These are phyloP conservation scores for Dendroctonus ponderosae DNA, from an alignment of 1,140 invertebrate species.

Conservation along the genomic window DNA sequence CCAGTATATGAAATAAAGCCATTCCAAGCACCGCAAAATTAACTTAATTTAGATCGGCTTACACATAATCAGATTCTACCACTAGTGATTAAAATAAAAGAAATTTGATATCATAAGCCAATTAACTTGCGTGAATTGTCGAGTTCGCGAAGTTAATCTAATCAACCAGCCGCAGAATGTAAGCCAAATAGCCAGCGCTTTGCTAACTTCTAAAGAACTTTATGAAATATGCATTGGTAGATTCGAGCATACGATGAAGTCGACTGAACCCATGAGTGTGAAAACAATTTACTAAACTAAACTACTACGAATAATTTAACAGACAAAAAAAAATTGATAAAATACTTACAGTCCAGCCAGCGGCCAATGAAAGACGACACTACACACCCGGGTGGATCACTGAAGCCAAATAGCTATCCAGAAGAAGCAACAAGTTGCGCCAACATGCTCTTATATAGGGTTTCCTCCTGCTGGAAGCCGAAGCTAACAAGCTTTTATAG, in stretches of 20 bases:
- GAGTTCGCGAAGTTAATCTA: too few relatives aligned
- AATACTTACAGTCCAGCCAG: not conserved
- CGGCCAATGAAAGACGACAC: not conserved
- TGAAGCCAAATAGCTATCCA: slow-evolving; percentile 45
- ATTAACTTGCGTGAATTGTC: not conserved
- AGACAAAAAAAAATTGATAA: not conserved
- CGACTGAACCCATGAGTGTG: too few relatives aligned
- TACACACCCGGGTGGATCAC: slow-evolving; percentile 37
- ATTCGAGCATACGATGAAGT: too few relatives aligned
- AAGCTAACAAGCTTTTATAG: slow-evolving; percentile 19
- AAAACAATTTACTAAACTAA: not conserved
- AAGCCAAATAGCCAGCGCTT: too few relatives aligned
- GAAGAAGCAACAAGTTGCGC: slow-evolving; percentile 46
- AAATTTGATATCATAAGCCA: not conserved
- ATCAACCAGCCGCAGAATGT: too few relatives aligned
- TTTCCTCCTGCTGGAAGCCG: slow-evolving; percentile 40
- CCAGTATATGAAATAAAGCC: too few relatives aligned
- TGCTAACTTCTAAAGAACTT: too few relatives aligned
- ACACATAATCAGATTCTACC: too few relatives aligned
- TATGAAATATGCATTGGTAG: too few relatives aligned
- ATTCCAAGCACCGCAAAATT: too few relatives aligned
- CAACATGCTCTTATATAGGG: slow-evolving; percentile 45
- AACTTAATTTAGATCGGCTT: too few relatives aligned
- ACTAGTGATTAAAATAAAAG: not conserved
- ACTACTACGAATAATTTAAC: not conserved